Percentiles rank a stretch among this genome's conserved stretches.
These are phyloP conservation scores for Podarcis cretensis DNA, from an alignment of 2,113 vertebrate genomes.

Conservation along the genomic window DNA sequence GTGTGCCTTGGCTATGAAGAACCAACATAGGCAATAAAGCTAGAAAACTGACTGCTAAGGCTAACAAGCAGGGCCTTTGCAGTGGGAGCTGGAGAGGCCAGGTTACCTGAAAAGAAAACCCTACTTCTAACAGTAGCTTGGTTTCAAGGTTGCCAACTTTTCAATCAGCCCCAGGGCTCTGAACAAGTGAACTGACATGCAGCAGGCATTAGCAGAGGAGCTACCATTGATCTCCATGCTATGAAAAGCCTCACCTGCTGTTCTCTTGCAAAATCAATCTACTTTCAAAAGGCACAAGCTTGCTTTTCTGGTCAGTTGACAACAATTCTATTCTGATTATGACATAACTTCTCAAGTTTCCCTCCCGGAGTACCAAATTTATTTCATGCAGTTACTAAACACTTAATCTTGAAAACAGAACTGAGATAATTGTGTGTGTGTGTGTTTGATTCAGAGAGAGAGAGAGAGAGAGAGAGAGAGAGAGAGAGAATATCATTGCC, in stretches of 20 bases:
- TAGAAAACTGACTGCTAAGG: background rate
- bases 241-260: background rate
- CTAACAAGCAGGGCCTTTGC: background rate
- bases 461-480: background rate
- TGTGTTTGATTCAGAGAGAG: background rate
- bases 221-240: background rate
- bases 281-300: background rate
- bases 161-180: background rate
- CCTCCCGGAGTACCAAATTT: no score
- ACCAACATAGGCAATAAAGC: background rate
- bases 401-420: background rate
- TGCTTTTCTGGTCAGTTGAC: background rate
- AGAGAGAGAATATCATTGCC: background rate
- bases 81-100: background rate
- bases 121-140: background rate
- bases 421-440: background rate
- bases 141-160: background rate
- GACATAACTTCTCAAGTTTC: background rate
- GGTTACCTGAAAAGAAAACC: background rate
- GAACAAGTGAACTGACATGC: no score
- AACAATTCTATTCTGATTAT: background rate
- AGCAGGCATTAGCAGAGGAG: background rate
- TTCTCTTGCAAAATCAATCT: background rate
- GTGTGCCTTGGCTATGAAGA: background rate
- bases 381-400: background rate